Percentiles rank a stretch among this genome's conserved stretches.
phyloP scores from a whole-genome alignment of 2,113 vertebrate species.

The Malurus cyaneus region DNA sequence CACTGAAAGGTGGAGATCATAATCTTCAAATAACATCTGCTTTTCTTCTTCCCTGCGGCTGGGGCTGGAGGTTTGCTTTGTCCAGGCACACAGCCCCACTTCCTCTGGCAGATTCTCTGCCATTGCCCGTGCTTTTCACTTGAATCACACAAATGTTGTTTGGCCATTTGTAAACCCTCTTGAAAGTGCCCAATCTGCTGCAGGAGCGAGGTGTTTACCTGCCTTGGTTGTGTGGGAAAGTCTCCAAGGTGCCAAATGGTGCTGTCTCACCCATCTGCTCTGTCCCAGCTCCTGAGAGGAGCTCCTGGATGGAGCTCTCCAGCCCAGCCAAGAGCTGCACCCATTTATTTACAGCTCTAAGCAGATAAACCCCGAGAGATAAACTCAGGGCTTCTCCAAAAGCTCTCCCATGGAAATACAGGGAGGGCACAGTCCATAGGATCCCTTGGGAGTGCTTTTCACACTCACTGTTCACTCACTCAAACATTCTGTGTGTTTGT shows the following conservation, averaged over 20 bases:
- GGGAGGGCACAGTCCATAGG: background rate
- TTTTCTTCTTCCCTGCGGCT: background rate
- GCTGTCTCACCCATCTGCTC: constrained; percentile 40
- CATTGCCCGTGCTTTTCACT: background rate
- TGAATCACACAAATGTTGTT: background rate
- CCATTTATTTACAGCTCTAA: constrained; percentile 28
- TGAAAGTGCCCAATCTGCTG: constrained; percentile 9
- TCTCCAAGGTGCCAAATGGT: constrained; percentile 51
- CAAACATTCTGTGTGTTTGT: background rate
- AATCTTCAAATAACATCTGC: background rate
- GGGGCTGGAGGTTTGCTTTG: background rate
- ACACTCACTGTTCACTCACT: background rate
- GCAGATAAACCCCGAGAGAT: background rate
- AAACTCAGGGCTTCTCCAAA: background rate
- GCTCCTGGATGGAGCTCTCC: background rate
- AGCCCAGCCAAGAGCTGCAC: background rate
- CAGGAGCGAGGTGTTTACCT: constrained; percentile 20
- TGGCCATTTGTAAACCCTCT: constrained; percentile 7
- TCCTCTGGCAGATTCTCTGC: background rate
- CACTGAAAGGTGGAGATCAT: background rate
- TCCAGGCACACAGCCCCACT: background rate
- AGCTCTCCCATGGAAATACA: background rate
- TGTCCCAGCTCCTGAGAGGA: constrained; percentile 1
- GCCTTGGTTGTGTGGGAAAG: background rate
- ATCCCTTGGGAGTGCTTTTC: background rate